Evolutionary conservation across 2,113 vertebrate species (phyloP).

Genomic region (Ibidorhyncha struthersii): DNA sequence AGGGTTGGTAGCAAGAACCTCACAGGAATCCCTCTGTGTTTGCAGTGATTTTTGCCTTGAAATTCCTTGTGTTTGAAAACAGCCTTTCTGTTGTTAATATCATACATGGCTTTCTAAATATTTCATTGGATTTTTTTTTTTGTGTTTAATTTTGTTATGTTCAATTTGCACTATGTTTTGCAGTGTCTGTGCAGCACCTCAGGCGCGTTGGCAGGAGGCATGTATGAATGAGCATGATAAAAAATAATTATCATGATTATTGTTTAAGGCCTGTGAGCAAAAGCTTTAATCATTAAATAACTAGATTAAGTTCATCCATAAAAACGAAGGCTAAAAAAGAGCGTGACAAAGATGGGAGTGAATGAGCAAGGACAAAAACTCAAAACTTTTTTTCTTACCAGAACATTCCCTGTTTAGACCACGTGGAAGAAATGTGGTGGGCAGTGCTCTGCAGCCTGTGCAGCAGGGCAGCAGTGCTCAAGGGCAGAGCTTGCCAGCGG

Average conservation of each 20-base stretch:
- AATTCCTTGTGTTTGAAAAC: neutral
- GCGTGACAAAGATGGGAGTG: neutral
- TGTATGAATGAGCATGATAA: slow-evolving; percentile 16
- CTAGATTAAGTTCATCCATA: neutral
- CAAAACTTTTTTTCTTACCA: neutral
- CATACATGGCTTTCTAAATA: neutral
- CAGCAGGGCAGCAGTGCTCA: neutral
- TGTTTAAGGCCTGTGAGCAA: slow-evolving; percentile 49
- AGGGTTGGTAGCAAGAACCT: neutral
- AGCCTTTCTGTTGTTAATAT: neutral
- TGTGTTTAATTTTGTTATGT: neutral
- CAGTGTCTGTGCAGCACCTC: neutral
- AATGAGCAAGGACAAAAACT: neutral
- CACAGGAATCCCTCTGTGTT: neutral
- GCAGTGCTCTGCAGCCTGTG: neutral
- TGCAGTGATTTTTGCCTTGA: neutral
- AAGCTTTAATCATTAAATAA: slow-evolving; percentile 53
- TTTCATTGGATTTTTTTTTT: neutral
- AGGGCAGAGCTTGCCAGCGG: neutral
- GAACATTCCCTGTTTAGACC: neutral
- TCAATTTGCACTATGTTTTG: neutral
- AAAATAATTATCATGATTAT: slow-evolving; percentile 32
- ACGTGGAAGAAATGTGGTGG: neutral
- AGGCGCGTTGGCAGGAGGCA: neutral
- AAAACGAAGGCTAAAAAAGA: neutral